Evolutionary conservation across 2,888 invertebrate species (phyloP), one percentile per base, ranked within the genome.

Genomic region (Andrena fulva): DNA sequence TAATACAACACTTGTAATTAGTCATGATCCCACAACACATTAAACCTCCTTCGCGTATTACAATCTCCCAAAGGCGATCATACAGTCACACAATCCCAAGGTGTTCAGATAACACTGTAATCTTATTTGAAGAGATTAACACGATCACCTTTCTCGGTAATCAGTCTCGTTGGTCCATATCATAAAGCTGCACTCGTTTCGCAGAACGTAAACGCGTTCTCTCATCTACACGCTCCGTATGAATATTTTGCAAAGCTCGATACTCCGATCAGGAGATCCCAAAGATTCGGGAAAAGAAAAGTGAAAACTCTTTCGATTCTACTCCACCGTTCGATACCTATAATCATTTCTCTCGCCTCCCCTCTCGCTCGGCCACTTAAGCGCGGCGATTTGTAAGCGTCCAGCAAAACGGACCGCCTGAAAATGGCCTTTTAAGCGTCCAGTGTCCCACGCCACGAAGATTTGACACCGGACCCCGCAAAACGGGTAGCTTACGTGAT

Each of bases 401-500:
- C 75, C 62, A 52, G 54, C 56, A 27, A 72, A 66, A 50, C 24
- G 29, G 56, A 54, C 42, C 64, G 33, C 35, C 24, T 42, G 74
- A 75, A 42, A 84, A 85, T 81, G 75, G 70, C 31, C 35, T 78
- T 84, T 84, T 79, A 85, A 84, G 54, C 54, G 81, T 20, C 50
- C 60, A 54, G 82, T 90, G 89, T 93, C 93, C 91, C 93, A 93
- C 93, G 93, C 92, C 91, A 80, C 91, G 88, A 90, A 90, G 91
- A 92, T 93, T 91, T 92, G 93, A 93, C 92, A 92, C 92, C 91
- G 88, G 89, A 77, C 87, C 89, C 67, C 86, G 87, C 82, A 79
- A 89, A 89, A 89, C 91, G 89, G 89, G 91, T 90, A 90, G 84
- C 77, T 64, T 60, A 62, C 72, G 70, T 63, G 77, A 82, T 75